These are phyloP conservation scores for Papio anubis DNA, from an alignment of 2,113 vertebrate genomes.

Conservation along the genomic window DNA sequence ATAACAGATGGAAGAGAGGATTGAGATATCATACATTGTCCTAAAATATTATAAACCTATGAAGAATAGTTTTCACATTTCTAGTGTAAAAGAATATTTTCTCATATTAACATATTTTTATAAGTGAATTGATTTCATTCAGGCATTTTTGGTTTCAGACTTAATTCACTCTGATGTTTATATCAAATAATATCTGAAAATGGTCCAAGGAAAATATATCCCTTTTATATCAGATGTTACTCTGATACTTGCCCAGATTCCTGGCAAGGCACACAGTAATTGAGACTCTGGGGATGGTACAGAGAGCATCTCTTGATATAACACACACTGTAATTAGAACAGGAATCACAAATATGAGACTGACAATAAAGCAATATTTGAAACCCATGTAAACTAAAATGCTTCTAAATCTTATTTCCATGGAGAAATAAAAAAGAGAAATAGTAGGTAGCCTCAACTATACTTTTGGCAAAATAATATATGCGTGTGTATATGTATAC, in stretches of 20 bases:
- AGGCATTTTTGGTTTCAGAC: slow-evolving; percentile 28
- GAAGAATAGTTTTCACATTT: slow-evolving; percentile 10
- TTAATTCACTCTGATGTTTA: slow-evolving; percentile 38
- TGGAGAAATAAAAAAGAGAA: background rate
- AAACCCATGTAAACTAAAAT: slow-evolving; percentile 41
- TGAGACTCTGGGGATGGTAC: background rate
- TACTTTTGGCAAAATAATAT: background rate
- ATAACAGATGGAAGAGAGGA: background rate
- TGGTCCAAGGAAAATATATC: background rate
- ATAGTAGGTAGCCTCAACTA: background rate
- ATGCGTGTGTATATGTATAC: background rate
- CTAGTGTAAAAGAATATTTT: background rate
- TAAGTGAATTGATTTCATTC: slow-evolving; percentile 6
- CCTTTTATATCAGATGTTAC: background rate
- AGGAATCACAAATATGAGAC: background rate
- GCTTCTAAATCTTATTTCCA: background rate
- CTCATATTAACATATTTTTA: slow-evolving; percentile 7
- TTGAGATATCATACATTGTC: background rate
- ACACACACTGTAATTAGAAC: background rate
- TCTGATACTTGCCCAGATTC: background rate
- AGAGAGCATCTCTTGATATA: slow-evolving; percentile 10
- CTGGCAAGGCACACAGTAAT: slow-evolving; percentile 10
- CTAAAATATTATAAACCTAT: background rate
- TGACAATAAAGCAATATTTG: slow-evolving; percentile 21
- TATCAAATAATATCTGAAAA: slow-evolving; percentile 34